Evolutionary conservation across 2,797 vertebrate genomes (phyloP), one percentile per base, ranked within the genome.

Genomic region (Smutsia gigantea): DNA sequence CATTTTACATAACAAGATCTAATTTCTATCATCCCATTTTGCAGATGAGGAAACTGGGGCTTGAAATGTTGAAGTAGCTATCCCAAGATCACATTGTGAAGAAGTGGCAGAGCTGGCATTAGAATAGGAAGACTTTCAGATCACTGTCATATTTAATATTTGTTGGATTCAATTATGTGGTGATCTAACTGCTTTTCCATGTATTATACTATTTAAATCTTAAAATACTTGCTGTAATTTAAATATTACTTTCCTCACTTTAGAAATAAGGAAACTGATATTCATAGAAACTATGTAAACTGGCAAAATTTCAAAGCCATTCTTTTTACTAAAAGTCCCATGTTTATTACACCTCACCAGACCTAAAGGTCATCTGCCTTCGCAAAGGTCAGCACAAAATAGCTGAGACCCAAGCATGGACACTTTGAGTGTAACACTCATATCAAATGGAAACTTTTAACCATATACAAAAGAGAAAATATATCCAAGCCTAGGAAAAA

Each of bases 361-460:
- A 92, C 25, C 25, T 34, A 75, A 94, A 69, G 13, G 46, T 42
- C 74, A 68, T 19, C 23, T 68, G 74, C 57, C 31, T 81, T 34
- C 42, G 21, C 59, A 69, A 57, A 81, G 57, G 23, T 59, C 42
- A 85, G 15, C 31, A 84, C 90, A 55, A 78, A 46, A 31, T 55
- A 75, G 71, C 25, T n/a, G 42, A 87, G 51, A 66, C 13, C 71
- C 59, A 61, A 51, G 17, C 63, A 55, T 31, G 12, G 39, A 46
- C 31, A 25, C 15, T 55, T 23, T 15, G 29, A 75, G 27, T 18
- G 1, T n/a, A 34, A 68, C 49, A 61, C 5, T 61, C 25, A 63
- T 7, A 63, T 71, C 75, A 79, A 93, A 64, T 74, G 66, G 55
- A 87, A 85, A 94, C 3, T 87, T 95, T 75, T 37, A 87, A 51